phyloP scores from a whole-genome alignment of 1,140 invertebrate genomes.

The Aphaenogaster ashmeadi region DNA sequence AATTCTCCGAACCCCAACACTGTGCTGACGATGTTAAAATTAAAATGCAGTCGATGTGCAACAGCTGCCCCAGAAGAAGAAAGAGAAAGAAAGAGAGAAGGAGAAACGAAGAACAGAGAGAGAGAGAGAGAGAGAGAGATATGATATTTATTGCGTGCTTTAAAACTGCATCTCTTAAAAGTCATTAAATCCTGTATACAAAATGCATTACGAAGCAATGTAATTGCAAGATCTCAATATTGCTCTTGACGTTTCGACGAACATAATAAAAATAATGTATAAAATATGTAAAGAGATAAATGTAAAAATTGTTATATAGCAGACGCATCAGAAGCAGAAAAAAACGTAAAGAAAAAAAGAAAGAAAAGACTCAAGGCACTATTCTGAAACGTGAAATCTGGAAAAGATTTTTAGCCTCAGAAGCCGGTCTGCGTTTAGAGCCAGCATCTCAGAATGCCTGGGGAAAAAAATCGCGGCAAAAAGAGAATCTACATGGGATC shows the following conservation, averaged over 20 bases:
- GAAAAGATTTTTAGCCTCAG: neutral
- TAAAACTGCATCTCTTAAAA: slow-evolving; percentile 10
- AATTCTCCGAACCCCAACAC: slow-evolving; percentile 65
- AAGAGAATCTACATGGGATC: neutral
- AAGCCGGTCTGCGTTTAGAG: neutral
- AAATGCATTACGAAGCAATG: neutral
- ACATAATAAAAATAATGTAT: neutral
- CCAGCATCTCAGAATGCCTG: neutral
- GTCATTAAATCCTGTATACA: slow-evolving; percentile 6
- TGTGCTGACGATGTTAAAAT: slow-evolving; percentile 68
- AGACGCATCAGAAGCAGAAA: neutral
- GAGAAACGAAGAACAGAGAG: neutral
- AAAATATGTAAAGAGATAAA: neutral
- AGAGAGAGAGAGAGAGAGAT: neutral
- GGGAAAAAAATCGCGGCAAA: neutral
- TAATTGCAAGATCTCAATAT: slow-evolving; percentile 18
- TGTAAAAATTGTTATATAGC: neutral
- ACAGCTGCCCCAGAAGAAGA: slow-evolving; percentile 18
- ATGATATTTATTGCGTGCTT: slow-evolving; percentile 22
- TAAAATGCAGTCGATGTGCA: slow-evolving; percentile 72
- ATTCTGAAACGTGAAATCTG: neutral
- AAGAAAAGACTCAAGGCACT: neutral
- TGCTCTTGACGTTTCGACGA: neutral
- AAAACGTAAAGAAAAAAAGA: neutral
- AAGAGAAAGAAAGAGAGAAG: neutral